These are phyloP conservation scores for Rallus crepitans DNA, from an alignment of 2,797 vertebrate species.

Conservation along the genomic window DNA sequence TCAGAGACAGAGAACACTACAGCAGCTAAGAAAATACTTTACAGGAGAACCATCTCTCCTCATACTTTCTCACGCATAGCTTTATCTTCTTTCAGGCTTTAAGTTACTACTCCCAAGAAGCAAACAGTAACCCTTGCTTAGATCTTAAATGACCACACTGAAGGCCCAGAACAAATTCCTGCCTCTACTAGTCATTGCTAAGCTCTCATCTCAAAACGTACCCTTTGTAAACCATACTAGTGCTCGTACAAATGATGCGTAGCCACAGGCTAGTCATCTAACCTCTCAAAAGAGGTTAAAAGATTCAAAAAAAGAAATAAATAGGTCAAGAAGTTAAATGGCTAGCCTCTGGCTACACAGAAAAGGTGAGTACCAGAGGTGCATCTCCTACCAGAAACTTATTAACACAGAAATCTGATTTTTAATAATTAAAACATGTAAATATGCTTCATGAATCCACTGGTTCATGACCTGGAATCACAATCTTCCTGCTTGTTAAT, in stretches of 20 bases:
- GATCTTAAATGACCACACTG: background rate
- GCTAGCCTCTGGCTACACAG: background rate
- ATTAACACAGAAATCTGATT: background rate
- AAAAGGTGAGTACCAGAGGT: background rate
- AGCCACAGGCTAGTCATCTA: background rate
- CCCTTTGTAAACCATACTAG: background rate
- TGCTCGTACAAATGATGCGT: background rate
- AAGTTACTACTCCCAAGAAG: background rate
- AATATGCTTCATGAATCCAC: background rate
- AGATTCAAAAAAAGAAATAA: background rate
- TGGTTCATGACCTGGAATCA: background rate
- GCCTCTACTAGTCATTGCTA: background rate
- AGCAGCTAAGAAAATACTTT: background rate
- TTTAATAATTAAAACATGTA: background rate
- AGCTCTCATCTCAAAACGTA: background rate
- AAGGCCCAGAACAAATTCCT: background rate
- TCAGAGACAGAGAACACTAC: background rate
- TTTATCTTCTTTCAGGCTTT: background rate
- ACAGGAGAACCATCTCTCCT: background rate
- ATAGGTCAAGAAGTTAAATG: background rate
- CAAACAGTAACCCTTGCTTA: background rate
- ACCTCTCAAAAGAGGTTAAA: background rate
- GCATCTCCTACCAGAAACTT: background rate
- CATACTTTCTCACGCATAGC: background rate
- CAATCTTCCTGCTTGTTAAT: background rate